Conservation (phyloP, 2,113 vertebrate genomes). For the Mustela nigripes region DNA sequence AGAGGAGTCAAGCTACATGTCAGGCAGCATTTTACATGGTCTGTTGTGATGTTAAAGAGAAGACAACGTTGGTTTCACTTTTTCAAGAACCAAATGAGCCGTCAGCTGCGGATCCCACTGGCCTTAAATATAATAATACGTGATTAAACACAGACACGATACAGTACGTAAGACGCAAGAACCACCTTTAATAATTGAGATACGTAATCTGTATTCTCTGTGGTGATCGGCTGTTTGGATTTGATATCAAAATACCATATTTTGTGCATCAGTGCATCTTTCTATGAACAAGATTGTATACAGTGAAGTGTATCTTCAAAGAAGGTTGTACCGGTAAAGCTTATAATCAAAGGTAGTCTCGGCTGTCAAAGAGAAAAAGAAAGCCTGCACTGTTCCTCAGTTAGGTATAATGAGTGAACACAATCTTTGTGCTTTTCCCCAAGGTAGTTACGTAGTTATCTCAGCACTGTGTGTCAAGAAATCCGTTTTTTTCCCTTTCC, state of each 20-base stretch:
- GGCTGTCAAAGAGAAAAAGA: background rate
- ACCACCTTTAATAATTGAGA: constrained; percentile 68
- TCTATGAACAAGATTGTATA: constrained; percentile 74
- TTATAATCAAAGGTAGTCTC: constrained; percentile 62
- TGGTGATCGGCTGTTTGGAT: constrained; percentile 78
- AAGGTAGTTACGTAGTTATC: background rate
- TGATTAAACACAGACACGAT: constrained; percentile 21
- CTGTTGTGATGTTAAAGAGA: constrained; percentile 10
- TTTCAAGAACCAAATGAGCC: constrained; percentile 44
- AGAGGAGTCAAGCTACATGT: constrained; percentile 45
- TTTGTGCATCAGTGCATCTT: constrained; percentile 81
- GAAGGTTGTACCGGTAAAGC: constrained; percentile 74
- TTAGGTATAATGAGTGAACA: background rate
- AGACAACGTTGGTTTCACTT: constrained; percentile 62
- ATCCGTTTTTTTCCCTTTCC: background rate
- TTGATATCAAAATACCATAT: constrained; percentile 81
- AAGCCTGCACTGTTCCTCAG: background rate
- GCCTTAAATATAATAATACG: constrained; percentile 65
- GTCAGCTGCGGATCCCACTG: background rate
- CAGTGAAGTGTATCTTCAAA: constrained; percentile 66
- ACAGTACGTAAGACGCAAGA: constrained; percentile 39
- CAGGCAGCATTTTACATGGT: constrained; percentile 70
- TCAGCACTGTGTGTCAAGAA: background rate
- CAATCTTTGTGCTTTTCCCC: background rate
- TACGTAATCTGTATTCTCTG: constrained; percentile 69